Conservation (phyloP, 2,113 vertebrate species). For the Rattus norvegicus region DNA sequence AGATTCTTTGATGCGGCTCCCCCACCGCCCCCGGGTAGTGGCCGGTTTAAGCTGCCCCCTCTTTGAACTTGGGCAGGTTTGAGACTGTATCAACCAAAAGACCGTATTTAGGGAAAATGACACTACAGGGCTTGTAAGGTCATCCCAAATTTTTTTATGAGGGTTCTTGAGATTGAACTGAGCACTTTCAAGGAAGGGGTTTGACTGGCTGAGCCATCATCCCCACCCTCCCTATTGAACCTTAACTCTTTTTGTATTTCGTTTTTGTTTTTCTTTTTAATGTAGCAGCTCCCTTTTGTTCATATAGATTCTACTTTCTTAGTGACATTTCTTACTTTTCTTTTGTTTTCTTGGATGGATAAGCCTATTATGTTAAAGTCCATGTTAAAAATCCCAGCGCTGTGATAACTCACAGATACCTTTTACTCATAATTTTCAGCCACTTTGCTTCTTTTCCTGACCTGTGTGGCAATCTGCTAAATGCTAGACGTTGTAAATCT, state of each 20-base stretch:
- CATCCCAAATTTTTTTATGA: background rate
- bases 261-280: too few relatives aligned
- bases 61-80: background rate
- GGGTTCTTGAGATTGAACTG: background rate
- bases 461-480: background rate
- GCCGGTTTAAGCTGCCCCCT: background rate
- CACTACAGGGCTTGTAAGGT: background rate
- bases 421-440: background rate
- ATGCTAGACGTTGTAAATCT: background rate
- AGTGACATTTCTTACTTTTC: background rate
- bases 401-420: background rate
- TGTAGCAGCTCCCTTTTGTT: background rate
- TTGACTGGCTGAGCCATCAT: background rate
- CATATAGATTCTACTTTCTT: too few relatives aligned
- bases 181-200: background rate
- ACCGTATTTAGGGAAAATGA: background rate
- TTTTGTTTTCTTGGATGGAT: background rate
- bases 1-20: background rate
- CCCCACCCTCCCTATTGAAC: background rate
- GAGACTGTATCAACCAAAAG: background rate
- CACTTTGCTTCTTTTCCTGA: background rate
- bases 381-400: background rate
- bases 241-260: too few relatives aligned
- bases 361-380: constrained; percentile 14
- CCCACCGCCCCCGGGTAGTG: background rate